phyloP scores from a whole-genome alignment of 2,888 invertebrate species.

The Disparrhopalites patrizii region DNA sequence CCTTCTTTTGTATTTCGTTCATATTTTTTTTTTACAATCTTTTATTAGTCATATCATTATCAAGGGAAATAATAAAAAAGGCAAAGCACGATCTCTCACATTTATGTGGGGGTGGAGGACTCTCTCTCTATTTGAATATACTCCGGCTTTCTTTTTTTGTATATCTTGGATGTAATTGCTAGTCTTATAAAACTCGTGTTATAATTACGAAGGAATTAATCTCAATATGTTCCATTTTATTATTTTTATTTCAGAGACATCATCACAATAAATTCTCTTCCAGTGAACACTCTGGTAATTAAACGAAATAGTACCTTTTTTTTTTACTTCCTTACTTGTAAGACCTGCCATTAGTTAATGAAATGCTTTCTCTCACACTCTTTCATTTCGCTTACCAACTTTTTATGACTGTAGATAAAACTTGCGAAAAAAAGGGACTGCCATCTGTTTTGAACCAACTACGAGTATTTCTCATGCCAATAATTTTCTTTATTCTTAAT shows the following conservation, averaged over 20 bases:
- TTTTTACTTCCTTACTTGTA: too few relatives aligned
- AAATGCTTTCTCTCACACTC: neutral
- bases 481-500: too few relatives aligned
- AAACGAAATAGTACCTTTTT: conserved; percentile 3
- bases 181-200: neutral
- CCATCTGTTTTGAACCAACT: too few relatives aligned
- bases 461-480: too few relatives aligned
- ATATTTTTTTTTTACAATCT: neutral
- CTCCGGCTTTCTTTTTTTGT: neutral
- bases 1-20: neutral
- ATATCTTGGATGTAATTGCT: neutral
- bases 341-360: neutral
- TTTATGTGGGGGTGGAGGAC: too few relatives aligned
- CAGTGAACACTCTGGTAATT: conserved; percentile 22
- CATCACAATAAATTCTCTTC: conserved; percentile 24
- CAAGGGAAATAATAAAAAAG: neutral
- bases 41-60: neutral
- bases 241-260: conserved; percentile 27
- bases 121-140: neutral
- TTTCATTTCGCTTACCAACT: neutral
- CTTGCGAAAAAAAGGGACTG: too few relatives aligned
- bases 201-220: neutral
- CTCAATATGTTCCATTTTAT: neutral
- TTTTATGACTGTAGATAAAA: neutral
- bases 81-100: conserved; percentile 9